Evolutionary conservation across 2,113 vertebrate species (phyloP).

Genomic region (Bufo bufo): DNA sequence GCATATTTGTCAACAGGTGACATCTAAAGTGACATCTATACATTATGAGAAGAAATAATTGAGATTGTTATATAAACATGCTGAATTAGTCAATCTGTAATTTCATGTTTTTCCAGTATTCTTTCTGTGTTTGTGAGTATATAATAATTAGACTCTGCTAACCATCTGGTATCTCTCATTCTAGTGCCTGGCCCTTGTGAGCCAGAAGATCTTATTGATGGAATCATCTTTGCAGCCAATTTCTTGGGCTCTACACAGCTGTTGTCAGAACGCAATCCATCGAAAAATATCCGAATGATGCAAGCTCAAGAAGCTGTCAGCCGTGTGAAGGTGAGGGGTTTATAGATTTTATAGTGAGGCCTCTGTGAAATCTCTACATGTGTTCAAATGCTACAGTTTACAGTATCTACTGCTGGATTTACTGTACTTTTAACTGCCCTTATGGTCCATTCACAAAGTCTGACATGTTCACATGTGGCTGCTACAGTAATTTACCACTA

Average conservation of each 20-base stretch:
- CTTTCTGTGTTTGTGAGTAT: not conserved
- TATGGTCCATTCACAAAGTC: not conserved
- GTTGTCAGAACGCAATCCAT: conserved; percentile 95
- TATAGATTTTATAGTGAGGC: not conserved
- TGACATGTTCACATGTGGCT: too few species aligned
- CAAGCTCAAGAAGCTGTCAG: conserved; percentile 98
- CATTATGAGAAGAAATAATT: too few species aligned
- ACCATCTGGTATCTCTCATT: conserved; percentile 9
- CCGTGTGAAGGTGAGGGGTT: conserved; percentile 87
- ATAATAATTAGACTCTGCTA: not conserved
- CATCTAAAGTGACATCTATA: too few species aligned
- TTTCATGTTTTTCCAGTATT: not conserved
- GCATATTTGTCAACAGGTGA: too few species aligned
- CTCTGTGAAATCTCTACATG: not conserved
- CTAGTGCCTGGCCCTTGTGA: conserved; percentile 97
- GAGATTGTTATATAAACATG: too few species aligned
- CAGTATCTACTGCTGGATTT: not conserved
- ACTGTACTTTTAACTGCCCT: too few species aligned
- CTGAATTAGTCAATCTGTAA: not conserved
- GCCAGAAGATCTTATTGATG: conserved; percentile 97
- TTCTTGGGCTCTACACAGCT: conserved; percentile 98
- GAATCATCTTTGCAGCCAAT: conserved; percentile 98
- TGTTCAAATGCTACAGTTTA: too few species aligned
- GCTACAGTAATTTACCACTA: too few species aligned
- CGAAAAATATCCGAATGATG: conserved; percentile 99